Evolutionary conservation across 2,888 invertebrate genomes (phyloP).

Genomic region (Hirtodrosophila histrioides): DNA sequence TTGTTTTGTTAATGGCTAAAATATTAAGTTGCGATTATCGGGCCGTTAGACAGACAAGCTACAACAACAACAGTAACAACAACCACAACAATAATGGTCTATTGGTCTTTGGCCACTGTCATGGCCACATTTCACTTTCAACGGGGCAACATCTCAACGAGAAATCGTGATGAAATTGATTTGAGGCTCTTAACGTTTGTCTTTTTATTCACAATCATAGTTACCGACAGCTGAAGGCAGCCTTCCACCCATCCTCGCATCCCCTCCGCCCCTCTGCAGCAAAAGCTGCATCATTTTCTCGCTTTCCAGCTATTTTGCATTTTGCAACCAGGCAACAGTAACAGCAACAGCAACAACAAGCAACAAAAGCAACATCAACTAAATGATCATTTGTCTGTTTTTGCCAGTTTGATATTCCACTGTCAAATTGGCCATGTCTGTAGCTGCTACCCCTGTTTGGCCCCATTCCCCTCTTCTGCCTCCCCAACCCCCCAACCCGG

Average conservation of each 20-base stretch:
- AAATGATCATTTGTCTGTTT: constrained; percentile 65
- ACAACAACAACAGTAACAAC: constrained; percentile 20
- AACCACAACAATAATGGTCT: constrained; percentile 24
- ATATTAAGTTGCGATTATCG: constrained; percentile 77
- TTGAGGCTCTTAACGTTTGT: constrained; percentile 66
- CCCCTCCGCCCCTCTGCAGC: not conserved
- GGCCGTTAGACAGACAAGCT: constrained; percentile 16
- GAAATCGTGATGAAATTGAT: constrained; percentile 82
- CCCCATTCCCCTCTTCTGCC: not conserved
- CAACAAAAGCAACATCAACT: constrained; percentile 2
- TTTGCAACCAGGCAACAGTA: constrained; percentile 42
- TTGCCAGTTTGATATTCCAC: constrained; percentile 64
- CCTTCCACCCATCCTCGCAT: not conserved
- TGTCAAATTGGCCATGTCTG: constrained; percentile 73
- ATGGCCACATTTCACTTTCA: constrained; percentile 78
- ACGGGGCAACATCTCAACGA: constrained; percentile 69
- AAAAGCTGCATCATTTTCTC: constrained; percentile 62
- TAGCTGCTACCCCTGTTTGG: constrained; percentile 3
- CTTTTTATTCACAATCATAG: constrained; percentile 60
- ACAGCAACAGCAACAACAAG: not conserved
- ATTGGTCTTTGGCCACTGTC: constrained; percentile 59
- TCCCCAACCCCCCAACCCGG: not conserved
- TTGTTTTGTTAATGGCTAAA: constrained; percentile 70
- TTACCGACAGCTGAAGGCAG: constrained; percentile 53
- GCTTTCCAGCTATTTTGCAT: constrained; percentile 76